Conservation (phyloP, 1,140 invertebrate species). For the Ips typographus region DNA sequence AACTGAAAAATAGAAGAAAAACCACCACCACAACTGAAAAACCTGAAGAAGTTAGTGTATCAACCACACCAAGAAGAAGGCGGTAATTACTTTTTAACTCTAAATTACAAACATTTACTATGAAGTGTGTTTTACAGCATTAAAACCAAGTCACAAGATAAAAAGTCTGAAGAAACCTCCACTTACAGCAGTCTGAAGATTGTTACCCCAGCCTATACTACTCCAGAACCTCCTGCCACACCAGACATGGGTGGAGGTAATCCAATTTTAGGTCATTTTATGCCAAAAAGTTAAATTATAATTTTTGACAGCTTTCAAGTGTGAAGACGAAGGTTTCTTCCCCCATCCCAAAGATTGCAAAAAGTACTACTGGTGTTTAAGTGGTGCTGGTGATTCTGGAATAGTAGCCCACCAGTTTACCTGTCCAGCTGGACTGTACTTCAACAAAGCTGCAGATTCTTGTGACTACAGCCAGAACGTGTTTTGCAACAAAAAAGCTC, state of each 20-base stretch:
- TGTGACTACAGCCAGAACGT: conserved; percentile 91
- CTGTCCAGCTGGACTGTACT: conserved; percentile 86
- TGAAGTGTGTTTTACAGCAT: conserved; percentile 14
- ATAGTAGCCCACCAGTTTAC: conserved; percentile 92
- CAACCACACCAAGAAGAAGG: conserved; percentile 6
- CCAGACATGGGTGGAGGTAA: conserved; percentile 83
- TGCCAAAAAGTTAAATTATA: conserved; percentile 18
- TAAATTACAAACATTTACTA: not conserved
- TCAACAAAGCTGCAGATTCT: conserved; percentile 88
- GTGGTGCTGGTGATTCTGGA: conserved; percentile 83
- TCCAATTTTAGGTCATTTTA: conserved; percentile 19
- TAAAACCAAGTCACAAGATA: conserved; percentile 37
- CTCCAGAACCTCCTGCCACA: conserved; percentile 85
- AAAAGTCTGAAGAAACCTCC: conserved; percentile 23
- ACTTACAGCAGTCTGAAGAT: conserved; percentile 54
- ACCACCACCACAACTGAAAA: conserved; percentile 30
- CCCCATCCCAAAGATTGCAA: conserved; percentile 91
- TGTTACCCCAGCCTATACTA: conserved; percentile 56
- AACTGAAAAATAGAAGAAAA: conserved; percentile 40
- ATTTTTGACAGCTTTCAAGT: conserved; percentile 73
- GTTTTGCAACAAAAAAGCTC: conserved; percentile 65
- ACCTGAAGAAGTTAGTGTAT: conserved; percentile 27
- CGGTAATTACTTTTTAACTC: conserved; percentile 3
- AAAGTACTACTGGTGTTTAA: conserved; percentile 94
- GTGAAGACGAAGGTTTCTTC: conserved; percentile 91